These are phyloP conservation scores for Priocnemis perturbator DNA, from an alignment of 2,888 invertebrate genomes.

Conservation along the genomic window DNA sequence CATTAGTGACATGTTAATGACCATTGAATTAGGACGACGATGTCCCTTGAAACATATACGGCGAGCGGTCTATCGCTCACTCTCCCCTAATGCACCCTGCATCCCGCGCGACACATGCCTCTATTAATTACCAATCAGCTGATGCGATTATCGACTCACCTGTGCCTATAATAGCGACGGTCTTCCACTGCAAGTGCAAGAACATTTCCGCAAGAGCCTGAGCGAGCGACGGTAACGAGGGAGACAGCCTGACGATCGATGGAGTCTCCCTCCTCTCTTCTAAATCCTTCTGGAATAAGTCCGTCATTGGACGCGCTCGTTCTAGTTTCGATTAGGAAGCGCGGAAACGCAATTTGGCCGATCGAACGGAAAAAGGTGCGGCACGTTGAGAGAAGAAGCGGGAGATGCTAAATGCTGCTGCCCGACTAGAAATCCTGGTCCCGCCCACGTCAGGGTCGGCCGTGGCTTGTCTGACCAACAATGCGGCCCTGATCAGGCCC, in stretches of 20 bases:
- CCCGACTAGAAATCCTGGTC: too few species aligned
- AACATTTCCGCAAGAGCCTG: constrained; percentile 76
- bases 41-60: not conserved
- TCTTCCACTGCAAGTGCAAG: constrained; percentile 77
- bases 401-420: too few species aligned
- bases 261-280: constrained; percentile 29
- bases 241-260: constrained; percentile 67
- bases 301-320: not conserved
- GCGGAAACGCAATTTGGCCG: not conserved
- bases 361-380: too few species aligned
- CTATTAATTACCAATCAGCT: too few species aligned
- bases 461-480: too few species aligned
- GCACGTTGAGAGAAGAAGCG: too few species aligned
- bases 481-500: too few species aligned
- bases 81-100: too few species aligned
- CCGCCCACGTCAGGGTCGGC: too few species aligned
- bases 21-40: not conserved
- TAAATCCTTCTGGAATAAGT: constrained; percentile 42
- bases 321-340: not conserved
- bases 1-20: too few species aligned
- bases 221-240: constrained; percentile 76
- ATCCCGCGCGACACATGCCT: too few species aligned
- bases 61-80: not conserved
- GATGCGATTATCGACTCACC: constrained; percentile 71
- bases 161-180: constrained; percentile 77